Base-by-base conservation (phyloP, 2,888 invertebrate species). In the Hypomecis atomaria region DNA sequence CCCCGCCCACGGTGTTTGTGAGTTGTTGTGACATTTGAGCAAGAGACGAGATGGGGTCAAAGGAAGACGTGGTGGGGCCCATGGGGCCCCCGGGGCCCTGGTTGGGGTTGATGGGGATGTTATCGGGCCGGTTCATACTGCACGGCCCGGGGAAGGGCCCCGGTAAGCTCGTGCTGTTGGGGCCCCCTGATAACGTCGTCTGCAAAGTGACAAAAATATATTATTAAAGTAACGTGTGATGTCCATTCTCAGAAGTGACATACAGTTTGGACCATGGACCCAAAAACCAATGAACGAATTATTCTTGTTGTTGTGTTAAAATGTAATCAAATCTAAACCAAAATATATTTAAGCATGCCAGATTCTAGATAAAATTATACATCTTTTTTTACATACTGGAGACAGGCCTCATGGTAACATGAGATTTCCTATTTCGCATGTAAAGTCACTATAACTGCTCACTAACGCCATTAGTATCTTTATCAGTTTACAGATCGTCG, bases 11-110 rank as follows among this genome's bases (percentile, higher is more conserved):
- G 43, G 96, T 96, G 78, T 96, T 97, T 10, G 98, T 97, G 71
- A 98, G 89, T 83, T 98, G 97, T 81, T 98, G 98, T 69, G 97
- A 97, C 98, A 98, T 98, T 88, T 98, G 98, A 60, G 98, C 98
- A 78, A 98, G 94, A 7, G 98, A 98, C 57, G 98, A 97, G 77
- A 98, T 98, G 0, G 98, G 98, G 93, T 98, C 98, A 87, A 98
- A 98, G 82, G 97, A 80, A 94, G 93, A 82, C 49, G 89, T 84
- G 47, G 86, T 74, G 5, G 89, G 78, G 87, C 94, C 90, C 94
- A 95, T 77, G 86, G 94, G 87, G 81, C 95, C 82, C 85, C 92
- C 76, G 86, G 92, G 88, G 78, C 94, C 86, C 87, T 89, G 90
- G 81, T 92, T 92, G 59, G 88, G 92, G 78, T 88, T 92, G 76